These are phyloP conservation scores for Avahi laniger DNA, from an alignment of 2,797 vertebrate genomes.

Conservation along the genomic window DNA sequence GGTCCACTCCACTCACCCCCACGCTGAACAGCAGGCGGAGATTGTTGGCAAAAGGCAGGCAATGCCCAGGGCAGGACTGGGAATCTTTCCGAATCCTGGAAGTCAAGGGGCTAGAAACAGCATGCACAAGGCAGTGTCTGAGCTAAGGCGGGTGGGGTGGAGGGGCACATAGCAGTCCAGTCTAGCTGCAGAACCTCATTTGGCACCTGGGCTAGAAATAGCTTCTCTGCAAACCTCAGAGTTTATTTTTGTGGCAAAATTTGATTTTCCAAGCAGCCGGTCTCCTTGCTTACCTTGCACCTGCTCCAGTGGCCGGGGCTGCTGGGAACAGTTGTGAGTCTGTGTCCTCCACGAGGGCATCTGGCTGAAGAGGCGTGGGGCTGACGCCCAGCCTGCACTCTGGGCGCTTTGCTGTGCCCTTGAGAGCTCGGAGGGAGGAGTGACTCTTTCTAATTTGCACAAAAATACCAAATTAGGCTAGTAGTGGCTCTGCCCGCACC, in stretches of 20 bases:
- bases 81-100: no score
- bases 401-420: background rate
- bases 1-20: background rate
- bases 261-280: constrained; percentile 38
- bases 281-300: constrained; percentile 33
- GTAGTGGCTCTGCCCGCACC: background rate
- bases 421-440: background rate
- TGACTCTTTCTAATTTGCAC: background rate
- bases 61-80: background rate
- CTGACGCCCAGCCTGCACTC: background rate
- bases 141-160: background rate
- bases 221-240: constrained; percentile 57
- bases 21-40: accelerated
- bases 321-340: background rate
- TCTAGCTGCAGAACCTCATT: background rate
- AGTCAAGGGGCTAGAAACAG: background rate
- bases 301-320: background rate
- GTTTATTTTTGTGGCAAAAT: constrained; percentile 58
- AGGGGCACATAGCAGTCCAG: background rate
- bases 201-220: constrained; percentile 62
- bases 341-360: background rate
- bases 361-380: accelerated
- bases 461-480: background rate
- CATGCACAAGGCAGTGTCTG: background rate
- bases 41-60: background rate